Percentiles rank a stretch among this genome's conserved stretches.
These are phyloP conservation scores for Drosophila colorata DNA, from an alignment of 2,888 invertebrate genomes.

Conservation along the genomic window DNA sequence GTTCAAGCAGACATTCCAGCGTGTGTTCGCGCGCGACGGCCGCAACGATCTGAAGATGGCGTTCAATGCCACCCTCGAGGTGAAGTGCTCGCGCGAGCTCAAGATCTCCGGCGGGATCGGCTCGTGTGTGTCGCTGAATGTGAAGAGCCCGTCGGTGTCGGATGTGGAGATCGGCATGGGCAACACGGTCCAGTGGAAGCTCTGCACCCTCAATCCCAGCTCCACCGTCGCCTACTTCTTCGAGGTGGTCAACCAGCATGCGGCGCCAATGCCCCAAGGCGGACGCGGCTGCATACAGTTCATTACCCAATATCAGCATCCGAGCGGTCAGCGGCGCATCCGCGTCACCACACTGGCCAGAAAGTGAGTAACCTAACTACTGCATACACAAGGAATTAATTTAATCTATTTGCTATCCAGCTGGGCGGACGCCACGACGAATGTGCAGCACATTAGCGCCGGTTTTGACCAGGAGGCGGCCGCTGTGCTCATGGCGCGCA, in stretches of 20 bases:
- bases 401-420: conserved; percentile 75
- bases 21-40: conserved; percentile 96
- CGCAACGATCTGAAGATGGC: conserved; percentile 98
- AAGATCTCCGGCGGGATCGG: conserved; percentile 98
- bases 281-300: conserved; percentile 99
- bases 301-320: conserved; percentile 99
- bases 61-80: conserved; percentile 98
- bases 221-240: conserved; percentile 97
- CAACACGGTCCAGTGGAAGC: conserved; percentile 99
- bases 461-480: conserved; percentile 99
- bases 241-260: conserved; percentile 98
- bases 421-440: conserved; percentile 97
- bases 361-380: conserved; percentile 87
- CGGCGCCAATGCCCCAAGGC: conserved; percentile 97
- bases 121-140: conserved; percentile 96
- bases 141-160: conserved; percentile 96
- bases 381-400: too few species aligned
- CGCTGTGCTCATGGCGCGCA: conserved; percentile 98
- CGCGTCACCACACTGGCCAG: conserved; percentile 98
- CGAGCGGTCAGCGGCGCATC: conserved; percentile 97
- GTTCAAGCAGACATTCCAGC: conserved; percentile 99
- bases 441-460: conserved; percentile 95
- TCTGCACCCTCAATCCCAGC: conserved; percentile 96
- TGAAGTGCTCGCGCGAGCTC: conserved; percentile 97
- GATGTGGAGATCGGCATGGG: conserved; percentile 99